Percentiles rank a stretch among this genome's conserved stretches.
These are phyloP conservation scores for Paradisaea rubra DNA, from an alignment of 2,113 vertebrate genomes.

Conservation along the genomic window DNA sequence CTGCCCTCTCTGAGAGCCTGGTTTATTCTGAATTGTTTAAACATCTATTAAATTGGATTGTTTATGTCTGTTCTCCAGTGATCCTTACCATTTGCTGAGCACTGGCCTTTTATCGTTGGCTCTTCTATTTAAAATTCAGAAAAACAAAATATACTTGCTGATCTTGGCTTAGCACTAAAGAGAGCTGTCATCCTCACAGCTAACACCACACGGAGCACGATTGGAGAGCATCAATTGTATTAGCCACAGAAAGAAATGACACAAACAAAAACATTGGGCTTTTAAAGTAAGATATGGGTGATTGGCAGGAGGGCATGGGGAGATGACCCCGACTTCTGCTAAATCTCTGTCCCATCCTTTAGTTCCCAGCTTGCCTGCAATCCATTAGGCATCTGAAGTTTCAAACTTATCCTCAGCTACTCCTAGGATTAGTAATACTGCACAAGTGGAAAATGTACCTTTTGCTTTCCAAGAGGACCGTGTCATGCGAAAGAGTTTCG, in stretches of 20 bases:
- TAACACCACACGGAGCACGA: neutral
- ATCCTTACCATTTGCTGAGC: neutral
- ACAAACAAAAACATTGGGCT: neutral
- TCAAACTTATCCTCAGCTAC: constrained; percentile 11
- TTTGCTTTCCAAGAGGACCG: constrained; percentile 31
- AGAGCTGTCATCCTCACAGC: constrained; percentile 15
- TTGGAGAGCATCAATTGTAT: neutral
- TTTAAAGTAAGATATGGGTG: neutral
- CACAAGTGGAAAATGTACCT: constrained; percentile 27
- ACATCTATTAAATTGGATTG: neutral
- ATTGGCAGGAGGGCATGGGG: neutral
- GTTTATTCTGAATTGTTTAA: neutral
- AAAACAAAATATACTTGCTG: constrained; percentile 31
- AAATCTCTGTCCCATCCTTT: neutral
- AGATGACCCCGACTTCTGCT: neutral
- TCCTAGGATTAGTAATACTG: constrained; percentile 4
- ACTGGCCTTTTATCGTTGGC: neutral
- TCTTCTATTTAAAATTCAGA: constrained; percentile 21
- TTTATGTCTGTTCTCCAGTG: neutral
- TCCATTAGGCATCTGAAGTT: neutral
- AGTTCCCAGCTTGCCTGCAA: neutral
- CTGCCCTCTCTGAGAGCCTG: neutral
- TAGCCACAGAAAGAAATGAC: neutral
- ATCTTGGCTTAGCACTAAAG: constrained; percentile 33
- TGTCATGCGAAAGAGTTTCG: neutral